A percentile compares a stretch with the other conserved stretches of the same genome.
These are phyloP conservation scores for Arnoldichthys spilopterus DNA, from an alignment of 2,797 vertebrate species.

Conservation along the genomic window DNA sequence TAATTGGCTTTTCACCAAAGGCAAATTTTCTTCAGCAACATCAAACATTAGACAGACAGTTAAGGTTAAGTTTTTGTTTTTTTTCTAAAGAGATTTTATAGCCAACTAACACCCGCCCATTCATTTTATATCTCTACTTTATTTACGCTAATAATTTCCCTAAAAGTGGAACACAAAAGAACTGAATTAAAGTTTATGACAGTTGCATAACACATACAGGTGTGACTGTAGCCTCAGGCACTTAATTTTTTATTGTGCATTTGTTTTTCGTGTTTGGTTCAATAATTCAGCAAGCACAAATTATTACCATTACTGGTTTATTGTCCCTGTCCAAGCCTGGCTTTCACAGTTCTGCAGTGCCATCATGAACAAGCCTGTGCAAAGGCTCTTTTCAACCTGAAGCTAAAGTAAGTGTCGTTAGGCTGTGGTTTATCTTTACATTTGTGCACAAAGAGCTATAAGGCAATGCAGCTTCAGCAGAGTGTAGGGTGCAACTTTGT, in stretches of 20 bases:
- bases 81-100: too few species aligned
- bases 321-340: neutral
- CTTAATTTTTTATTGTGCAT: neutral
- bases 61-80: neutral
- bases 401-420: neutral
- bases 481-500: too few species aligned
- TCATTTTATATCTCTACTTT: neutral
- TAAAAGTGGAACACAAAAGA: neutral
- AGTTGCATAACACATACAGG: neutral
- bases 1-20: neutral
- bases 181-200: neutral
- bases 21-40: neutral
- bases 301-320: neutral
- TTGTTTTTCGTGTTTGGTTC: neutral
- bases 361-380: neutral
- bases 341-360: neutral
- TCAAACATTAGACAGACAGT: neutral
- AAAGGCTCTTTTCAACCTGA: neutral
- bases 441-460: neutral
- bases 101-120: too few species aligned
- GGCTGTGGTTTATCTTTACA: neutral
- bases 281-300: neutral
- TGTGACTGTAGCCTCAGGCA: neutral
- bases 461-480: too few species aligned
- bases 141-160: neutral